Base-by-base conservation (phyloP, 2,888 invertebrate genomes). In the Nemapogon koenigi region DNA sequence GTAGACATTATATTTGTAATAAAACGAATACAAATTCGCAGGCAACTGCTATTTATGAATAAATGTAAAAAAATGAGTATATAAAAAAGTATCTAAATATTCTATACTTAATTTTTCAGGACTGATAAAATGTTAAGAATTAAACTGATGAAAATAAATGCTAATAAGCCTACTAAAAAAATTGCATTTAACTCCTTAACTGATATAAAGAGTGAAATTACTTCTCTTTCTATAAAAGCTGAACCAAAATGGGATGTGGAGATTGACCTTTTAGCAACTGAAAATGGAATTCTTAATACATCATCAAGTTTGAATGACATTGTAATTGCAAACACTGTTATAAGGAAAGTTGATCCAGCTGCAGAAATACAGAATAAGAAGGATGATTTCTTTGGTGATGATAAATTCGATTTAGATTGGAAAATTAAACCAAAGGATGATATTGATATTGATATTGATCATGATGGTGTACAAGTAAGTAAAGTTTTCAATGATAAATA, bases 231-330 rank as follows among this genome's bases (percentile, higher is more conserved):
- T 18, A 50, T 78, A 16, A 76, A 78, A 51, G 30, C 48, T 11
- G 78, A 76, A 49, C 76, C 78, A 44, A 66, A 67, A 54, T 75
- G 75, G 75, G 76, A 78, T 49, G 55, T 76, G 59, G 78, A 78
- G 55, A 60, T 78, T 40, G 76, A 76, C 43, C 40, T 55, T 7
- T 39, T 63, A 1, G 49, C 53, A 3, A 49, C 47, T 43, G 49
- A 53, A n/a, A 49, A 43, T 28, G 38, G 38, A 8, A 8, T 29
- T 10, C 32, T 43, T 4, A 60, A 56, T 41, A 46, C 59, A 11
- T 52, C 62, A 16, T 68, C 71, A 17, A 58, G 60, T 14, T 58
- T 63, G 35, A 68, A 67, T 40, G 64, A 76, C 43, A 66, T 78
- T 42, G 63, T 78, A 3, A 78, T 78, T 45, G 78, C 78, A 3